These are phyloP conservation scores for Tokudaia tokunoshimensis DNA, from an alignment of 2,797 vertebrate species.

Conservation along the genomic window DNA sequence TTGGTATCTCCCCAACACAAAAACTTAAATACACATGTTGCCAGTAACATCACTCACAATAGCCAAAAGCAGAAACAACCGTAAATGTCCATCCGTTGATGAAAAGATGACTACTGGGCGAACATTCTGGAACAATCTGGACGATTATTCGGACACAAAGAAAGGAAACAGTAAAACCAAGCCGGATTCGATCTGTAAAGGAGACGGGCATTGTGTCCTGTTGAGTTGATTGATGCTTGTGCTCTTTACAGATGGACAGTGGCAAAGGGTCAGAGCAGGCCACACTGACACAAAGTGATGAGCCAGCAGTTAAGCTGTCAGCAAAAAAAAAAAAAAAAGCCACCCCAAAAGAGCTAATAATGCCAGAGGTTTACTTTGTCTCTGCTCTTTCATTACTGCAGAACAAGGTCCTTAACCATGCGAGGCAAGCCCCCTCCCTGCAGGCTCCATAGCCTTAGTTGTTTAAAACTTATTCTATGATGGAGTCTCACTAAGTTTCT, in stretches of 20 bases:
- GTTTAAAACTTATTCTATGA: not conserved
- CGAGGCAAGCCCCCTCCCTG: not conserved
- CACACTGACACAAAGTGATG: not conserved
- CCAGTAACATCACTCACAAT: constrained; percentile 2
- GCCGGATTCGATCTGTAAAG: not conserved
- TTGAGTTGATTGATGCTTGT: not conserved
- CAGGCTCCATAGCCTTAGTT: not conserved
- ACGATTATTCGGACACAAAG: not conserved
- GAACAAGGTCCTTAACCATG: not conserved
- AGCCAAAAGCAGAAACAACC: not conserved
- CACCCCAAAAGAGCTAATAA: not conserved
- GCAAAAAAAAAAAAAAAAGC: not conserved
- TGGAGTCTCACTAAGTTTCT: not conserved
- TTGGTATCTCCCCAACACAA: not conserved
- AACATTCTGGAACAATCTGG: not conserved
- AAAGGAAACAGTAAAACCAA: constrained; percentile 16
- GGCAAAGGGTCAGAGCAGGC: not conserved
- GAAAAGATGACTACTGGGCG: not conserved
- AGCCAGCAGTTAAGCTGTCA: not conserved
- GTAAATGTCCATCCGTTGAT: not conserved
- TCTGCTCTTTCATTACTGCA: not conserved
- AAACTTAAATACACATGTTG: not conserved
- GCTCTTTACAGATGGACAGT: not conserved
- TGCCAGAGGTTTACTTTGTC: not conserved
- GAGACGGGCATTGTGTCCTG: not conserved